Conservation (phyloP, 2,113 vertebrate species). For the Perognathus longimembris region DNA sequence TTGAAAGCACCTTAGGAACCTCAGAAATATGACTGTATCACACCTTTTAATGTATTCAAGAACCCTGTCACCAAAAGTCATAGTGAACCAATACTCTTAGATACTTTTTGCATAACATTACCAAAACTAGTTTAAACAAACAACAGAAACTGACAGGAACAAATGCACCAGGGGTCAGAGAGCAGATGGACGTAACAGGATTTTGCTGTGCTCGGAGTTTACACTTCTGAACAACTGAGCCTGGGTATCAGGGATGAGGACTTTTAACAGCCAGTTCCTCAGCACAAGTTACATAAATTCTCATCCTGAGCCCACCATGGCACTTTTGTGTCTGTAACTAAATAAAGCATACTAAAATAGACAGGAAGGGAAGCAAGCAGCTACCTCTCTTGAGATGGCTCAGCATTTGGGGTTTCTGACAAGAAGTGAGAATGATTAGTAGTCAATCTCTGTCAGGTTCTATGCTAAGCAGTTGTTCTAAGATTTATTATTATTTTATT, state of each 20-base stretch:
- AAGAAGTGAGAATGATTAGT: conserved; percentile 67
- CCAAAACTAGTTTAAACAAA: neutral
- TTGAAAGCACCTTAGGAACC: conserved; percentile 26
- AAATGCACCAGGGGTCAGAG: neutral
- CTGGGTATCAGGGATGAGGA: conserved; percentile 52
- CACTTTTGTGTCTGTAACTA: conserved; percentile 67
- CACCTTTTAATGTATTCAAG: conserved; percentile 45
- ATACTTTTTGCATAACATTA: conserved; percentile 8
- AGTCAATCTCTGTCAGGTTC: conserved; percentile 67
- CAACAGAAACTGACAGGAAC: conserved; percentile 8
- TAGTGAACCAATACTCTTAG: conserved; percentile 19
- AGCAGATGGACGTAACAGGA: neutral
- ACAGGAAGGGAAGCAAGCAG: conserved; percentile 20
- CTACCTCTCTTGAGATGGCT: conserved; percentile 69
- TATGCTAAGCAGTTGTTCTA: conserved; percentile 73
- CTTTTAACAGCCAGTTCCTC: conserved; percentile 64
- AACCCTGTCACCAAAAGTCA: neutral
- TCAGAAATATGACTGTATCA: neutral
- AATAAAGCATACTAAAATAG: conserved; percentile 44
- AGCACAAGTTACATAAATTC: conserved; percentile 70
- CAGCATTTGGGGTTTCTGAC: conserved; percentile 78
- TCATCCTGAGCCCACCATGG: conserved; percentile 65
- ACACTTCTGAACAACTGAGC: conserved; percentile 34
- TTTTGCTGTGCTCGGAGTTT: conserved; percentile 18
- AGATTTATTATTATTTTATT: neutral